These are phyloP conservation scores for Cepaea nemoralis DNA, from an alignment of 1,140 invertebrate species.

Conservation along the genomic window DNA sequence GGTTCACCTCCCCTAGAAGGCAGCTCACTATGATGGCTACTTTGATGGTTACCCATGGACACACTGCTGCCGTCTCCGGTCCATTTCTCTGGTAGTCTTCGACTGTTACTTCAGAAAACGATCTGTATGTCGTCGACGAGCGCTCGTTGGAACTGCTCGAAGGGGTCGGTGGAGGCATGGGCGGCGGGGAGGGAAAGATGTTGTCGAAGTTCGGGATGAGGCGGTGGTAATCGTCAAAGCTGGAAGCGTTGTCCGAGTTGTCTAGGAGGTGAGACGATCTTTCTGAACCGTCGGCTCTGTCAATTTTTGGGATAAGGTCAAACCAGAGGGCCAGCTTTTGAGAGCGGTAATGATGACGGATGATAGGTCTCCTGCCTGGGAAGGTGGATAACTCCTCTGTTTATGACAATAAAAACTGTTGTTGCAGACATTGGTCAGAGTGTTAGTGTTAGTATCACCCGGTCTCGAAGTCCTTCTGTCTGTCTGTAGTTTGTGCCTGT, in stretches of 20 bases:
- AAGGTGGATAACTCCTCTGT: slow-evolving; percentile 22
- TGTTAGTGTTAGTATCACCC: no score
- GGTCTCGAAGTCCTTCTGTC: no score
- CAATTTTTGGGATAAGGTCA: slow-evolving; percentile 94
- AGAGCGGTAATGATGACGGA: slow-evolving; percentile 94
- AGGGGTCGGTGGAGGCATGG: slow-evolving; percentile 55
- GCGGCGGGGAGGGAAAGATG: slow-evolving; percentile 67
- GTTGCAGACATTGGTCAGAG: no score
- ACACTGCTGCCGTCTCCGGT: slow-evolving; percentile 41
- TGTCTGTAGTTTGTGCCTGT: no score
- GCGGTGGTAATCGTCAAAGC: slow-evolving; percentile 62
- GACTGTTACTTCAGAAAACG: background rate
- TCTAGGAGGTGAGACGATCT: slow-evolving; percentile 84
- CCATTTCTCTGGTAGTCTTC: background rate
- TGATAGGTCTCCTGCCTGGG: slow-evolving; percentile 49
- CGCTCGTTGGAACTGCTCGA: slow-evolving; percentile 29
- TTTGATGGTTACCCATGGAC: background rate
- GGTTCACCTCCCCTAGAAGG: background rate
- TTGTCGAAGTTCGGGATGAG: slow-evolving; percentile 59
- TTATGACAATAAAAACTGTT: slow-evolving; percentile 21
- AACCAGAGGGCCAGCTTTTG: slow-evolving; percentile 97
- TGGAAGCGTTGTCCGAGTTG: slow-evolving; percentile 72
- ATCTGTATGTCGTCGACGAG: slow-evolving; percentile 8
- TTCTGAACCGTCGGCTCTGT: slow-evolving; percentile 83
- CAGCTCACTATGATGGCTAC: slow-evolving; percentile 1